Conservation (phyloP, 2,888 invertebrate species). For the Sepiola atlantica region DNA sequence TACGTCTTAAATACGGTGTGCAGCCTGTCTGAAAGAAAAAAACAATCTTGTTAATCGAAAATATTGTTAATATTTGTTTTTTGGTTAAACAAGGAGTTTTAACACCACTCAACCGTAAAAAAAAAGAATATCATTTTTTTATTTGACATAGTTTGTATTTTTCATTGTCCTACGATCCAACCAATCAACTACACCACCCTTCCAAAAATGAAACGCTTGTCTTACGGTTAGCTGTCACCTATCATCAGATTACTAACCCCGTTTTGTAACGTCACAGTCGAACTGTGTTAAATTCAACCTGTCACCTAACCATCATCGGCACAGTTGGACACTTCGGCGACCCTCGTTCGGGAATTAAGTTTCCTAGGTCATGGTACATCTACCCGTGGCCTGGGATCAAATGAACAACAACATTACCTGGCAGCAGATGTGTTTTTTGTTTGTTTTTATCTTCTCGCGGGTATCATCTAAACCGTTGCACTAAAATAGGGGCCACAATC, state of each 20-base stretch:
- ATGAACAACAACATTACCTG: too few species aligned
- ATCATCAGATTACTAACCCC: not conserved
- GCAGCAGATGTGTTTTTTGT: too few species aligned
- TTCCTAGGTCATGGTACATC: too few species aligned
- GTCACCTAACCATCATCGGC: not conserved
- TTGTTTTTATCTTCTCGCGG: too few species aligned
- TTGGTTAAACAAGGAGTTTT: not conserved
- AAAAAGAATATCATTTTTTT: not conserved
- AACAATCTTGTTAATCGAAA: too few species aligned
- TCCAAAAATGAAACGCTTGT: not conserved
- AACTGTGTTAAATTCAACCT: not conserved
- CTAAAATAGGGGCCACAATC: too few species aligned
- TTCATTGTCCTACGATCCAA: not conserved
- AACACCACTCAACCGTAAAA: not conserved
- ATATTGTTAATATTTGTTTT: too few species aligned
- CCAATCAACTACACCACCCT: not conserved
- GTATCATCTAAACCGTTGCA: too few species aligned
- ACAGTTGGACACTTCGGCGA: not conserved
- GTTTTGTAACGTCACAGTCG: not conserved
- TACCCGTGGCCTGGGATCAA: too few species aligned
- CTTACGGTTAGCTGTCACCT: not conserved
- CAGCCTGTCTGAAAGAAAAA: too few species aligned
- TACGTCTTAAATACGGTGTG: too few species aligned
- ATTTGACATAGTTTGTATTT: not conserved
- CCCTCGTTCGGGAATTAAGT: too few species aligned